These are phyloP conservation scores for Avahi laniger DNA, from an alignment of 2,797 vertebrate species.

Conservation along the genomic window DNA sequence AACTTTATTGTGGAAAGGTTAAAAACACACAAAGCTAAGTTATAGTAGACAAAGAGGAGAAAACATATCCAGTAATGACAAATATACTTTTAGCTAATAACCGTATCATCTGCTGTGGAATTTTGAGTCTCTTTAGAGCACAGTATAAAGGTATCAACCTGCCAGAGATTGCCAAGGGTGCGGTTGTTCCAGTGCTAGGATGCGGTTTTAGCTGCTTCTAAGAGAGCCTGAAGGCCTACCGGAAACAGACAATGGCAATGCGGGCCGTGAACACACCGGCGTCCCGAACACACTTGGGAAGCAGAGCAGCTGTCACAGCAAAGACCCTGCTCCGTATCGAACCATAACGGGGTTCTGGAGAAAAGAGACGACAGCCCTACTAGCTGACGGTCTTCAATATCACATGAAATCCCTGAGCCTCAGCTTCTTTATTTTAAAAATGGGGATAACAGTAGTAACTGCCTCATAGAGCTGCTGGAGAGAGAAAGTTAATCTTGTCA, in stretches of 20 bases:
- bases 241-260: not conserved
- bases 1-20: not conserved
- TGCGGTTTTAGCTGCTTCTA: not conserved
- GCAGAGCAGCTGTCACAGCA: not conserved
- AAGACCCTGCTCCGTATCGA: not conserved
- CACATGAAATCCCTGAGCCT: not conserved
- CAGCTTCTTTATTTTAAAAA: not conserved
- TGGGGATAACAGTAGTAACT: not conserved
- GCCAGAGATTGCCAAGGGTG: not conserved
- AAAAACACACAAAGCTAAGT: not conserved
- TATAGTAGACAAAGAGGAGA: not conserved
- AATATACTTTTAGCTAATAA: not conserved
- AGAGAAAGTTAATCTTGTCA: not conserved
- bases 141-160: not conserved
- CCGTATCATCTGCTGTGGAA: not conserved
- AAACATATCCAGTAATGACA: not conserved
- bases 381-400: not conserved
- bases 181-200: not conserved
- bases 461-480: not conserved
- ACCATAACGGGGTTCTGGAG: not conserved
- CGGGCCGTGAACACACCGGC: not conserved
- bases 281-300: not conserved
- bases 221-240: not conserved
- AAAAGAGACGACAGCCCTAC: not conserved
- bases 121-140: not conserved